Evolutionary conservation across 2,113 vertebrate genomes (phyloP), one percentile per base, ranked within the genome.

Genomic region (Pterocles burchelli): DNA sequence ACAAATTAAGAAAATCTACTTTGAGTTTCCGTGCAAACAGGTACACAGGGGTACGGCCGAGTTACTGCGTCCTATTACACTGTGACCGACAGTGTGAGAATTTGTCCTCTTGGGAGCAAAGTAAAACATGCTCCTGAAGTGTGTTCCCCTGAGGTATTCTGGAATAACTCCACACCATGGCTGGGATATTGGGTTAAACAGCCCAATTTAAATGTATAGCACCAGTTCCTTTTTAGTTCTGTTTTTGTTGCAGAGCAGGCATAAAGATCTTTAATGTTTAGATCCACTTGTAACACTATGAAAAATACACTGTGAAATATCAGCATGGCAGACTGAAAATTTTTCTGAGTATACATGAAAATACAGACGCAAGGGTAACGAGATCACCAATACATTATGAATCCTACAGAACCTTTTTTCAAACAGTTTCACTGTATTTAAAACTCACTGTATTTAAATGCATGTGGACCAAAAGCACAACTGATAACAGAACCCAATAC

Each of bases 241-340:
- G 65, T 92, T 95, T 95, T 74, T 74, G 45, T 41, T 93, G 72
- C 62, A 74, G 57, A 78, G 76, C n/a, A 81, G 52, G 71, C 86
- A 84, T 45, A 86, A 90, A 78, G 52, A 36, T 22, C 33, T 94
- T 67, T 98, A 98, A 98, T 97, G 96, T 97, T 98, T 96, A 97
- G 98, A 97, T 91, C 45, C 70, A 84, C 78, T 95, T 92, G 72
- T 14, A 85, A 31, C 3, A 2, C 68, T n/a, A 57, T 36, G 57
- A 82, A 84, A 90, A 80, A 81, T 43, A 71, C 49, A 49, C 92
- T 90, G 88, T 61, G 58, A 79, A 90, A 61, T 81, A 84, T 71
- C 83, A 84, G 57, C n/a, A 13, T 6, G 55, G 82, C 70, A 81
- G 52, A 28, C n/a, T 52, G 61, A 58, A 31, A 61, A 51, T 43